Percentiles rank a stretch among this genome's conserved stretches.
Evolutionary conservation across 1,140 invertebrate species (phyloP).

Genomic region (Pseudomyrmex cubaensis): DNA sequence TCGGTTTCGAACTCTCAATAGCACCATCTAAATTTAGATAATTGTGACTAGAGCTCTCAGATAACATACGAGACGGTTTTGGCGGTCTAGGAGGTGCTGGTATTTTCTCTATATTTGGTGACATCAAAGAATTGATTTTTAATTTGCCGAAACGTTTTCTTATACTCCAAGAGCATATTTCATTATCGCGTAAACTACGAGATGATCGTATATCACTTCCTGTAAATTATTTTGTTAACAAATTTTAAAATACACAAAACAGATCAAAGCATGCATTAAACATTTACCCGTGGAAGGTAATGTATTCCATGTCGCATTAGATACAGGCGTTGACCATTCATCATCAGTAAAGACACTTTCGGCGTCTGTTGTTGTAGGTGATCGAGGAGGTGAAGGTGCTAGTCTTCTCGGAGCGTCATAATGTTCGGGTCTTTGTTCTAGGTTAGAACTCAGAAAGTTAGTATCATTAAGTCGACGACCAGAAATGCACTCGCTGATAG

Average conservation of each 20-base stretch:
- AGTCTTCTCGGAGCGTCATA: constrained; percentile 83
- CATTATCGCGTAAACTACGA: constrained; percentile 86
- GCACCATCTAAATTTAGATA: constrained; percentile 86
- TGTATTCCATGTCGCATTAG: constrained; percentile 86
- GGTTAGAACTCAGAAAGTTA: constrained; percentile 80
- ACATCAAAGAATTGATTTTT: constrained; percentile 79
- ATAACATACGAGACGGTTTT: constrained; percentile 88
- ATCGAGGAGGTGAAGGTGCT: constrained; percentile 81
- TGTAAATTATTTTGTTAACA: constrained; percentile 9
- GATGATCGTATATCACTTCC: constrained; percentile 82
- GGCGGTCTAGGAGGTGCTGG: constrained; percentile 90
- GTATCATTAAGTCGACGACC: constrained; percentile 88
- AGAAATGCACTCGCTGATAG: constrained; percentile 95
- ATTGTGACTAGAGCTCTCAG: constrained; percentile 84
- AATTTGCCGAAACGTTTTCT: constrained; percentile 86
- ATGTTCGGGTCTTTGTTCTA: constrained; percentile 80
- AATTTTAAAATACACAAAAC: background rate
- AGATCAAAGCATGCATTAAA: background rate
- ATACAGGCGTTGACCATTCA: constrained; percentile 78
- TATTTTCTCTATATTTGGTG: constrained; percentile 74
- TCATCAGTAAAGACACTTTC: constrained; percentile 83
- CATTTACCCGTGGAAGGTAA: constrained; percentile 81
- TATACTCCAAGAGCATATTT: constrained; percentile 87
- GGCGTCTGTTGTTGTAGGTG: constrained; percentile 83
- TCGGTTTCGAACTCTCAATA: constrained; percentile 82